Conservation (phyloP, 2,888 invertebrate genomes). For the Sphaerophoria rueppellii region DNA sequence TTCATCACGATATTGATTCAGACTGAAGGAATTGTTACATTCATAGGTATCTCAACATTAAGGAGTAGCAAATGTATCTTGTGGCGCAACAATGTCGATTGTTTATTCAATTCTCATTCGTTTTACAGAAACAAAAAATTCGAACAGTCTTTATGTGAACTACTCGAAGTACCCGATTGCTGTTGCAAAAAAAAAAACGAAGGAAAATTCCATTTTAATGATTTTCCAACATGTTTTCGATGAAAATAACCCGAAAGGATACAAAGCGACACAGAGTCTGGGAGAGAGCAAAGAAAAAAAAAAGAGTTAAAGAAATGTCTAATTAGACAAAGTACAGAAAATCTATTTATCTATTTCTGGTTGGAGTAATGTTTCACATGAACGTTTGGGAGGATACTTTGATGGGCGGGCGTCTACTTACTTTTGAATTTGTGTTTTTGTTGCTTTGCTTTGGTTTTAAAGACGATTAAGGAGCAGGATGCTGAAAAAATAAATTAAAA, state of each 20-base stretch:
- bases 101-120: slow-evolving; percentile 57
- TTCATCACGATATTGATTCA: slow-evolving; percentile 1
- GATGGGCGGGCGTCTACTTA: neutral
- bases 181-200: slow-evolving; percentile 2
- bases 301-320: slow-evolving; percentile 39
- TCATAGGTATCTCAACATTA: slow-evolving; percentile 8
- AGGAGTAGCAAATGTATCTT: slow-evolving; percentile 8
- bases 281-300: neutral
- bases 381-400: neutral
- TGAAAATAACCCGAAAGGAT: slow-evolving; percentile 54
- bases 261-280: neutral
- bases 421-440: neutral
- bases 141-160: neutral
- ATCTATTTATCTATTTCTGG: slow-evolving; percentile 16
- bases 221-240: slow-evolving; percentile 66
- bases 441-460: slow-evolving; percentile 4
- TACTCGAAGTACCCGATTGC: neutral
- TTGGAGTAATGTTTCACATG: slow-evolving; percentile 11
- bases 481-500: slow-evolving; percentile 9
- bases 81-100: slow-evolving; percentile 60
- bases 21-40: slow-evolving; percentile 1
- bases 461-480: neutral
- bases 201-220: slow-evolving; percentile 60
- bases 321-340: slow-evolving; percentile 52
- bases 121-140: slow-evolving; percentile 29